Base-by-base conservation (phyloP, 2,113 vertebrate species). In the Thomomys bottae region DNA sequence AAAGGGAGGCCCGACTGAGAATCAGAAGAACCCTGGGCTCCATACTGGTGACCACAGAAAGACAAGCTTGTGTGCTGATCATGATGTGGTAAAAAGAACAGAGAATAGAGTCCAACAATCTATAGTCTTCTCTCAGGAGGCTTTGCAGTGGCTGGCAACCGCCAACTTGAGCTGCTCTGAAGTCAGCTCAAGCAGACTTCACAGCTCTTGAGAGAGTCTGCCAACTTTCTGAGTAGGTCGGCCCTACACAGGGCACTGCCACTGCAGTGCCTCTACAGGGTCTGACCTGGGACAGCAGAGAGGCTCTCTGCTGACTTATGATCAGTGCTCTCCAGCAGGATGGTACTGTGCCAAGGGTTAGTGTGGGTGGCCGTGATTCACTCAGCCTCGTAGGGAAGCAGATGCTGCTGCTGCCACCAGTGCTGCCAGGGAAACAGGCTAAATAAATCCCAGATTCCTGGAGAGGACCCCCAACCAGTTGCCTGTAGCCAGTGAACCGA, bases 351-450 rank as follows among this genome's bases (percentile, higher is more conserved):
- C 91, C 59, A 61, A 91, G 85, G 88, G 92, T 88, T 49, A 88
- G 86, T 6, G 92, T 96, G 89, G 95, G 95, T 34, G 77, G 89
- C 92, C 1, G 0, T 95, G 96, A 96, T 84, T 96, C 96, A 95
- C n/a, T 76, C 88, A 61, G 94, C 81, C 89, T 93, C 30, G 4
- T 36, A 64, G 89, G 92, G 95, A 94, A 96, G 84, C 90, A 70
- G 84, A 90, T 75, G 94, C 94, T 78, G 93, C 94, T 8, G 17
- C 85, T 75, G 94, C 68, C 81, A 73, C 87, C 81, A 73, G 70
- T 1, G 64, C 95, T 88, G 92, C 93, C 95, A 95, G 67, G 63
- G 95, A 95, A 95, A 96, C 92, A 17, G 64, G 94, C 92, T 93
- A 87, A 95, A 95, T 93, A 87, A 49, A 90, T 86, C 90, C 49